Evolutionary conservation across 2,888 invertebrate genomes (phyloP).

Genomic region (Caenorhabditis sp.): DNA sequence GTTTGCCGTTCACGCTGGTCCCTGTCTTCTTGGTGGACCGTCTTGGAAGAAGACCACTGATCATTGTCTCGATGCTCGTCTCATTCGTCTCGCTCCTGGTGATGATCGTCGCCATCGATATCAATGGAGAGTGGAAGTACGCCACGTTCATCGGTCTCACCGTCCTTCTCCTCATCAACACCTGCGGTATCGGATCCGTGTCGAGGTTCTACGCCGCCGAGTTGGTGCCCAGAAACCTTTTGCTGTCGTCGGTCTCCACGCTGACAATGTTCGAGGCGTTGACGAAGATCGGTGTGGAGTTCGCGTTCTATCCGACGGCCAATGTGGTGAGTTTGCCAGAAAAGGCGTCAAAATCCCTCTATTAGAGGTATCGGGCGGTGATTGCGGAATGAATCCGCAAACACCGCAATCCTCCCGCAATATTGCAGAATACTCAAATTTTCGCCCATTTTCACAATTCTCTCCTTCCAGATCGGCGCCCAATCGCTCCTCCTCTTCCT

Average conservation of each 20-base stretch:
- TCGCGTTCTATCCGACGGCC: conserved; percentile 74
- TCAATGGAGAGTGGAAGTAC: conserved; percentile 65
- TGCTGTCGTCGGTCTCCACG: conserved; percentile 68
- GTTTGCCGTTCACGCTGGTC: conserved; percentile 72
- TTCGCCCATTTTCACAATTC: not conserved
- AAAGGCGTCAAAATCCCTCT: too few relatives aligned
- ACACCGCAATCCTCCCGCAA: too few relatives aligned
- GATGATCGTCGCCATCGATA: conserved; percentile 65
- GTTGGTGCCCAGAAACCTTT: conserved; percentile 70
- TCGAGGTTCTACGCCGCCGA: conserved; percentile 74
- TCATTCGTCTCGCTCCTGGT: conserved; percentile 64
- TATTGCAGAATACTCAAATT: too few relatives aligned
- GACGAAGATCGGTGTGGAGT: conserved; percentile 73
- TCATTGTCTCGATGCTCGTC: conserved; percentile 67
- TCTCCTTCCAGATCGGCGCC: conserved; percentile 67
- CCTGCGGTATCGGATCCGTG: conserved; percentile 72
- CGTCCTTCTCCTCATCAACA: conserved; percentile 68
- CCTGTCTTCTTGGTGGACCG: conserved; percentile 74
- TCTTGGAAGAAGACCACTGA: conserved; percentile 72
- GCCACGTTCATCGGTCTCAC: conserved; percentile 67
- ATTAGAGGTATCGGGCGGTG: too few relatives aligned
- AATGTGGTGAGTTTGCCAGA: conserved; percentile 70
- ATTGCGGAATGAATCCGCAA: too few relatives aligned
- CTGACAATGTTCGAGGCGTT: conserved; percentile 72
- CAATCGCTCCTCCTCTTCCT: conserved; percentile 72